Conservation (phyloP, 2,113 vertebrate species). For the sheep (Ovis aries) region ARS-UI_Ramb_v3.0 NC_056068.1:43714501-43715000, state of each 20-base stretch:
- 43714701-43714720: background rate
- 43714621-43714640: background rate
- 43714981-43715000: conserved; percentile 14
- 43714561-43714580: background rate
- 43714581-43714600: background rate
- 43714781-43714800: background rate
- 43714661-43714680: background rate
- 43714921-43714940: conserved; percentile 34
- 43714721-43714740: background rate
- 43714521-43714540: background rate
- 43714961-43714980: conserved; percentile 34
- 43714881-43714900: background rate
- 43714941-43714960: conserved; percentile 36
- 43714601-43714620: background rate
- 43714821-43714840: background rate
- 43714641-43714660: background rate
- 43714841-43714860: background rate
- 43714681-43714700: background rate
- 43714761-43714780: background rate
- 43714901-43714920: conserved; percentile 35
- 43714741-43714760: background rate
- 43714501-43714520: background rate
- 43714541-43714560: background rate
- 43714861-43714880: background rate
- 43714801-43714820: background rate